Evolutionary conservation across 92 coral and sea anemone genomes (phyloP), one percentile per base, ranked within the genome.

Genomic region (Chrysogorgia sp.): DNA sequence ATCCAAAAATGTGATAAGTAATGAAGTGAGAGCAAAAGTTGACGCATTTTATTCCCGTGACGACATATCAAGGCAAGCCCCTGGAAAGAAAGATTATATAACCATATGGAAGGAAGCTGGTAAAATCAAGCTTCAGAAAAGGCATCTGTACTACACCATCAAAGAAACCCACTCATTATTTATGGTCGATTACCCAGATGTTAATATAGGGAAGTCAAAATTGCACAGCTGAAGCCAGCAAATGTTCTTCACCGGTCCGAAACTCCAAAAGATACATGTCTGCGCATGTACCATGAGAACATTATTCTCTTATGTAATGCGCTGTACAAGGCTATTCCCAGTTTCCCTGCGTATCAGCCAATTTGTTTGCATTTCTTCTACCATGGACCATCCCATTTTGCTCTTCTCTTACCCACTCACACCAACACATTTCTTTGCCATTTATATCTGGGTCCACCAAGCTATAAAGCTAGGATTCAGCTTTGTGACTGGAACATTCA

Each of bases 231-330:
- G 17, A 79, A 79, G 81, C 81, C 85, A 43, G 55, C 76, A 31
- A 78, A 84, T 79, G 84, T 79, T 48, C 79, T 79, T 47, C 85
- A 79, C 81, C 75, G 79, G 79, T 83, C 87, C n/a, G 78, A 83
- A 76, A 76, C 79, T 58, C 87, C 87, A 31, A 83, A 75, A 67
- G 83, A 76, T 82, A 81, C 67, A 45, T 82, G 75, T 60, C 81
- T 82, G 45, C 67, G 79, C 64, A 67, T 52, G 77, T 76, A 76
- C 59, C 87, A 83, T 68, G 83, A 83, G 76, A 76, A 83, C 59
- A 20, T 83, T 59, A 34, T 66, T 66, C 66, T 76, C 23, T 57
- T 76, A 56, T 83, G 79, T 77, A 71, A 67, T 58, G 87, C 81
- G 33, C 79, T 83, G 67, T 83, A 74, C 72, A 76, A 76, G 59